These are phyloP conservation scores for Theodoxus fluviatilis DNA, from an alignment of 2,888 invertebrate genomes.

Conservation along the genomic window DNA sequence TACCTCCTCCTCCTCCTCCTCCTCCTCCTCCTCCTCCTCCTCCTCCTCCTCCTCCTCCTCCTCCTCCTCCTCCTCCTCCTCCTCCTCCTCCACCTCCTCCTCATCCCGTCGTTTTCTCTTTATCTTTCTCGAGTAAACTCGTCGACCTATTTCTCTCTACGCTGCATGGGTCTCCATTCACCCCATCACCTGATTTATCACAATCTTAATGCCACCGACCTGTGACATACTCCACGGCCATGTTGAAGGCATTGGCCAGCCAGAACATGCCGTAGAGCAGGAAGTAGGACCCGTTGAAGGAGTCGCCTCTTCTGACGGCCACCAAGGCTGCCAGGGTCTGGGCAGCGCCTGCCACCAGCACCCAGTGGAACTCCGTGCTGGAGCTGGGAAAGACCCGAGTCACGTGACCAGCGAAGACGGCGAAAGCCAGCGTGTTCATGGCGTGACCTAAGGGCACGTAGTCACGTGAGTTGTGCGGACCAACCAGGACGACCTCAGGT, in stretches of 20 bases:
- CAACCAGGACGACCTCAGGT: no score
- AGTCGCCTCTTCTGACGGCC: slow-evolving; percentile 36
- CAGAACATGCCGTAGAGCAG: slow-evolving; percentile 41
- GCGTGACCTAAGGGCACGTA: slow-evolving; percentile 40
- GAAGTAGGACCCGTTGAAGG: slow-evolving; percentile 35
- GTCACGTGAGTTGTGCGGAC: slow-evolving; percentile 34
- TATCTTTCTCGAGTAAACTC: no score
- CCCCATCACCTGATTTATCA: no score
- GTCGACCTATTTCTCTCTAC: no score
- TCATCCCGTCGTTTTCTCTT: no score
- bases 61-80: no score
- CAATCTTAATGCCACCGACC: background rate
- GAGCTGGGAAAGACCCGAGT: slow-evolving; percentile 33
- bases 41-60: no score
- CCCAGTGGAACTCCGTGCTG: slow-evolving; percentile 39
- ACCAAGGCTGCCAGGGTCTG: slow-evolving; percentile 37
- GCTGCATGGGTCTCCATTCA: no score
- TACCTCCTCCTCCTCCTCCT: no score
- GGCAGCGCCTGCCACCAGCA: slow-evolving; percentile 37
- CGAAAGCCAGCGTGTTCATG: slow-evolving; percentile 40
- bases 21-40: no score
- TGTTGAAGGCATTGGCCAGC: slow-evolving; percentile 37
- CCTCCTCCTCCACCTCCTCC: no score
- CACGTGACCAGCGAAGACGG: slow-evolving; percentile 39
- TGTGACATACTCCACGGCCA: slow-evolving; percentile 33